phyloP scores from a whole-genome alignment of 2,797 vertebrate genomes.

The Cygnus olor region DNA sequence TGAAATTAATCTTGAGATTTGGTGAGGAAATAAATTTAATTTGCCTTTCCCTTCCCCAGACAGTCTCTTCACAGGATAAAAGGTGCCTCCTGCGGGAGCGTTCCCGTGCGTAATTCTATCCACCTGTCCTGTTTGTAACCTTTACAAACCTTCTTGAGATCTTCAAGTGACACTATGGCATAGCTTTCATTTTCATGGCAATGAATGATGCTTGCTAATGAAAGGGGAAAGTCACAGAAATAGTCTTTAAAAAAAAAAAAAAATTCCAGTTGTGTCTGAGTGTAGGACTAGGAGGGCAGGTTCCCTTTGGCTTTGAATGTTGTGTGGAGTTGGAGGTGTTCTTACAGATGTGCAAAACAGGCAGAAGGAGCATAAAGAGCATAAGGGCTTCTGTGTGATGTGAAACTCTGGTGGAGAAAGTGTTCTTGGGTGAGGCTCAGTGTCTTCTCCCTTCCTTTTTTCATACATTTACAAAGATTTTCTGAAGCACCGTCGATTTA shows the following conservation, averaged over 20 bases:
- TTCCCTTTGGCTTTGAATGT: background rate
- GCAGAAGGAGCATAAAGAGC: background rate
- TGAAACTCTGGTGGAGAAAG: background rate
- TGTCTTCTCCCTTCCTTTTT: background rate
- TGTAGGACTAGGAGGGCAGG: background rate
- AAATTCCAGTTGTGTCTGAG: background rate
- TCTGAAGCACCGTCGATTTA: background rate
- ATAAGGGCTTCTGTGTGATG: background rate
- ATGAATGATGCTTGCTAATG: background rate
- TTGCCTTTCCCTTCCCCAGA: background rate
- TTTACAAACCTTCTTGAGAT: background rate
- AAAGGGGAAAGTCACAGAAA: background rate
- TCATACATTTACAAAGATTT: background rate
- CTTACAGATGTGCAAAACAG: background rate
- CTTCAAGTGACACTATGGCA: background rate
- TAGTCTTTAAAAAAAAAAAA: background rate
- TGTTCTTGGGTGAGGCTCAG: background rate
- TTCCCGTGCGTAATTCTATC: constrained; percentile 8
- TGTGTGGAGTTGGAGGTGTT: background rate
- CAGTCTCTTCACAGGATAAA: background rate
- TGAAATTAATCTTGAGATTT: constrained; percentile 1
- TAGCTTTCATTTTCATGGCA: constrained; percentile 8
- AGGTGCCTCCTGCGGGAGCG: background rate
- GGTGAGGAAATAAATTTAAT: background rate
- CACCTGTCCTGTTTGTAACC: constrained; percentile 22